Evolutionary conservation across 2,888 invertebrate species (phyloP).

Genomic region (Acronicta alni): DNA sequence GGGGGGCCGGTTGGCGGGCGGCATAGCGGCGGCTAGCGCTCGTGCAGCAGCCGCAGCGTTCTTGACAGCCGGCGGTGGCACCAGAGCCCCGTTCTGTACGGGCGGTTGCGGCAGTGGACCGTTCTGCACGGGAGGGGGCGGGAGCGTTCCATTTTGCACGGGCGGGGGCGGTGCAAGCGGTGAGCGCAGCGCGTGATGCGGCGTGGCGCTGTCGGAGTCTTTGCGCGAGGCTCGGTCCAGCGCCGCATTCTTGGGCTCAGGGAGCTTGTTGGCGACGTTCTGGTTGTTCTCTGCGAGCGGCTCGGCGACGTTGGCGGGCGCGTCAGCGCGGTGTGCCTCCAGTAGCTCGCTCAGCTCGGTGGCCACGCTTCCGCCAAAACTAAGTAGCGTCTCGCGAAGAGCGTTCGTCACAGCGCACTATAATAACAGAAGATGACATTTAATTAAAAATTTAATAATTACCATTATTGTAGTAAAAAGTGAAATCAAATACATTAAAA

Average conservation of each 20-base stretch:
- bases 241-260: constrained; percentile 65
- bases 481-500: no score
- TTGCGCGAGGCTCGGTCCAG: constrained; percentile 59
- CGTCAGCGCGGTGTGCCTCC: constrained; percentile 58
- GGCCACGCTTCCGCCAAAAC: constrained; percentile 82
- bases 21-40: constrained; percentile 40
- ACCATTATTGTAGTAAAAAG: no score
- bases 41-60: constrained; percentile 47
- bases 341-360: constrained; percentile 73
- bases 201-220: constrained; percentile 45
- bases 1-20: constrained; percentile 52
- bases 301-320: constrained; percentile 39
- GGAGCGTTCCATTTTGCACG: constrained; percentile 47
- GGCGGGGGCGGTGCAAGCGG: constrained; percentile 50
- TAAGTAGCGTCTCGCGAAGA: constrained; percentile 81
- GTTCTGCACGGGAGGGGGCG: constrained; percentile 42
- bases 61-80: constrained; percentile 49
- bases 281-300: constrained; percentile 68
- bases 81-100: constrained; percentile 46
- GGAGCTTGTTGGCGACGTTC: constrained; percentile 64
- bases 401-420: constrained; percentile 86
- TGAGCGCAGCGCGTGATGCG: constrained; percentile 38
- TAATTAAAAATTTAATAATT: no score
- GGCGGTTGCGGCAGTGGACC: constrained; percentile 55
- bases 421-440: constrained; percentile 17